Base-by-base conservation (phyloP, 2,113 vertebrate genomes). In the Hirundichthys speculiger region DNA sequence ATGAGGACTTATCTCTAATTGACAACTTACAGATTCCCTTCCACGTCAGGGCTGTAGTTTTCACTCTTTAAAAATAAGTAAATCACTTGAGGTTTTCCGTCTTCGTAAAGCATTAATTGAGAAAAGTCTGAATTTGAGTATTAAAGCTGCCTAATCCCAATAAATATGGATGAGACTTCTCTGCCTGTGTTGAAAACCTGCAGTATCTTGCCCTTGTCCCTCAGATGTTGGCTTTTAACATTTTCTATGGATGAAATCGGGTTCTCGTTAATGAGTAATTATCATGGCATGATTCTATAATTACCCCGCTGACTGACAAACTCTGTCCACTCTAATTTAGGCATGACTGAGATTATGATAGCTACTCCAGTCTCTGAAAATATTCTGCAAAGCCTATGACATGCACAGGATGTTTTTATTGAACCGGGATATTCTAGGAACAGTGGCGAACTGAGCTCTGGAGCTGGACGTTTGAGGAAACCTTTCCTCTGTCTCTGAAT, bases 111-210 rank as follows among this genome's bases (percentile, higher is more conserved):
- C 15, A 0, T 16, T 88, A 74, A 88, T 90, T 84, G 85, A 71
- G 66, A 68, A 64, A 77, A 73, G 62, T 74, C 75, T 54, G 69
- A 65, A 71, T 88, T 74, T 48, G 62, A 80, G 69, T 68, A 65
- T 82, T 84, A 88, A 89, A 69, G 59, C 74, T 15, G 60, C 45
- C 34, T 90, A 88, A 90, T 89, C 88, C 74, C 75, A 69, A 77
- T 86, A 86, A 87, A 88, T 88, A 82, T 85, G 74, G 79, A 85
- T 83, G 76, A 80, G 60, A 77, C 48, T 71, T 62, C 42, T 66
- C 40, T 41, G 20, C 43, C 8, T n/a, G 7, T 6, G 79, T 75
- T 62, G 73, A 82, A 69, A 77, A 73, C 65, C 64, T 77, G 72
- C 82, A 57, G 68, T 50, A 47, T 42, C 68, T 50, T 62, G 60